phyloP scores from a whole-genome alignment of 2,888 invertebrate genomes.

The Dorcus parallelipipedus region DNA sequence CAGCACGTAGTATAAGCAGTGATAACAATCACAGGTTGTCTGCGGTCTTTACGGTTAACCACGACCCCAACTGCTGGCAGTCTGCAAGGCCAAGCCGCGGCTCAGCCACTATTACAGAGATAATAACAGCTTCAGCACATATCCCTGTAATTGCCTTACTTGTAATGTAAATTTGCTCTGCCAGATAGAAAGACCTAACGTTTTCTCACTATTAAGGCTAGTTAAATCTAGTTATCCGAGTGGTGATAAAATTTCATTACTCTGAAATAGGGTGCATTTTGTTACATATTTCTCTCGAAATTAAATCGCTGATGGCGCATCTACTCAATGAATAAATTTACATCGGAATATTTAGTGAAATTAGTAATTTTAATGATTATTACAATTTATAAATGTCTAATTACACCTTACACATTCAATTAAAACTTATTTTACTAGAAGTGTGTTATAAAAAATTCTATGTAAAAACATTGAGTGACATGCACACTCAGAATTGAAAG shows the following conservation, averaged over 20 bases:
- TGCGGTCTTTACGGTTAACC: constrained; percentile 41
- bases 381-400: too few species aligned
- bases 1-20: constrained; percentile 20
- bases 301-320: too few species aligned
- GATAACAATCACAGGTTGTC: constrained; percentile 42
- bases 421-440: too few species aligned
- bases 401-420: too few species aligned
- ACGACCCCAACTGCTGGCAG: constrained; percentile 37
- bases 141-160: constrained; percentile 40
- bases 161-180: constrained; percentile 23
- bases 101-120: constrained; percentile 33
- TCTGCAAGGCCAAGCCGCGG: constrained; percentile 38
- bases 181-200: constrained; percentile 17
- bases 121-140: constrained; percentile 40
- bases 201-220: constrained; percentile 16
- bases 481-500: too few species aligned
- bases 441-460: too few species aligned
- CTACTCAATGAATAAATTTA: too few species aligned
- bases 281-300: too few species aligned
- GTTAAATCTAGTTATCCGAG: constrained; percentile 16
- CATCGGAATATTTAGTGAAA: too few species aligned
- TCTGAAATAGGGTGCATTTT: too few species aligned
- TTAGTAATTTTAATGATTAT: too few species aligned
- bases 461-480: too few species aligned
- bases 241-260: constrained; percentile 20